Percentiles rank a stretch among this genome's conserved stretches.
phyloP scores from a whole-genome alignment of 2,113 vertebrate species.

The Periophthalmus modestus region DNA sequence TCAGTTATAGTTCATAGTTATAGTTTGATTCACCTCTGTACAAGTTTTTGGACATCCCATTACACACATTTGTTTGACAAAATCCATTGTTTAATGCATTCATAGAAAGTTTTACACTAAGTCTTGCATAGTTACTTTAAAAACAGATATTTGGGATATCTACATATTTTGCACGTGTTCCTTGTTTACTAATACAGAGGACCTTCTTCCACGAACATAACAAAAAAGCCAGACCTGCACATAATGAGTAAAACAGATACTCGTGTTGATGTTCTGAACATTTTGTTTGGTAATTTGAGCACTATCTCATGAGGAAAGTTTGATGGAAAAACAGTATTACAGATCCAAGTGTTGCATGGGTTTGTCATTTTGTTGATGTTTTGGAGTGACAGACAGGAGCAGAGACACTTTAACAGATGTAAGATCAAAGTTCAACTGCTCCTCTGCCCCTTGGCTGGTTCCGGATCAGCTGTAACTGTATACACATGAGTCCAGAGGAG shows the following conservation, averaged over 20 bases:
- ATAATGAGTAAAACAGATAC: constrained; percentile 37
- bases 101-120: too few species aligned
- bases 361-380: neutral
- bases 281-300: constrained; percentile 10
- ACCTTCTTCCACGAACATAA: constrained; percentile 19
- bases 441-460: constrained; percentile 26
- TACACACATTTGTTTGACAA: neutral
- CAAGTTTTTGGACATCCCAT: neutral
- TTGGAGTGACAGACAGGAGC: constrained; percentile 11
- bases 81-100: neutral
- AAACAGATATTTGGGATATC: neutral
- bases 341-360: neutral
- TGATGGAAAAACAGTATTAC: neutral
- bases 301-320: constrained; percentile 6
- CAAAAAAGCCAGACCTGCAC: constrained; percentile 34
- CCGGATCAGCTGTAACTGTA: constrained; percentile 41
- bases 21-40: neutral
- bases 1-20: neutral
- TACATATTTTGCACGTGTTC: constrained; percentile 21
- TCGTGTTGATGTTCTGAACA: neutral
- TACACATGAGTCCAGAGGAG: constrained; percentile 3
- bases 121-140: neutral
- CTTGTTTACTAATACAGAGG: constrained; percentile 10
- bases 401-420: constrained; percentile 31
- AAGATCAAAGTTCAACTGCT: constrained; percentile 30